Percentiles rank a stretch among this genome's conserved stretches.
These are phyloP conservation scores for Lochmaea capreae DNA, from an alignment of 2,888 invertebrate genomes.

Conservation along the genomic window DNA sequence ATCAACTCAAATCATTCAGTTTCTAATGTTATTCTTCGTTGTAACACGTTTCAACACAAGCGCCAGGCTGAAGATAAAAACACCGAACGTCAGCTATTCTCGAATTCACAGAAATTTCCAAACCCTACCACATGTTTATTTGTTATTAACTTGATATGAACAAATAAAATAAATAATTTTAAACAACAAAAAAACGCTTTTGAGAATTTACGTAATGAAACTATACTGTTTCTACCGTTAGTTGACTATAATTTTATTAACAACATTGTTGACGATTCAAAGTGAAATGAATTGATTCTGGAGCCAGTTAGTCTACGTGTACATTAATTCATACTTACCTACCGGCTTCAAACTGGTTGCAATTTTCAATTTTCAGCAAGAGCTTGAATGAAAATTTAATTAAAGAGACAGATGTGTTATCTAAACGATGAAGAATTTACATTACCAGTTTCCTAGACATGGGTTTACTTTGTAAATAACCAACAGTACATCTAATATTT, in stretches of 20 bases:
- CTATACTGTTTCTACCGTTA: too few species aligned
- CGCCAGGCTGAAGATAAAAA: slow-evolving; percentile 11
- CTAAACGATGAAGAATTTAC: slow-evolving; percentile 15
- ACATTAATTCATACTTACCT: background rate
- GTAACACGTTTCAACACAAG: slow-evolving; percentile 6
- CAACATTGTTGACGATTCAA: background rate
- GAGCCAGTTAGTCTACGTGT: background rate
- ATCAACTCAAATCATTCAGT: background rate
- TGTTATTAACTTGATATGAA: background rate
- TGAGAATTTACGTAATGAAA: too few species aligned
- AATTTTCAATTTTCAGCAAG: slow-evolving; percentile 8
- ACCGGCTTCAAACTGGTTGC: background rate
- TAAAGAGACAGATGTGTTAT: slow-evolving; percentile 16
- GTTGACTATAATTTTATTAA: too few species aligned
- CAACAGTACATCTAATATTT: background rate
- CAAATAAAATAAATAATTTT: background rate
- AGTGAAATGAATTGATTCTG: background rate
- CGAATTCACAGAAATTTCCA: background rate
- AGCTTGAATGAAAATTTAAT: slow-evolving; percentile 15
- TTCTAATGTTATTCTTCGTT: background rate
- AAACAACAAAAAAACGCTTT: too few species aligned
- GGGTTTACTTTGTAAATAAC: background rate
- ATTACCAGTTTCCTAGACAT: slow-evolving; percentile 10
- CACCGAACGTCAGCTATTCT: background rate
- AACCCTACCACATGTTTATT: background rate